Conservation (phyloP, 2,888 invertebrate genomes). For the Acanthosepion esculentum region DNA sequence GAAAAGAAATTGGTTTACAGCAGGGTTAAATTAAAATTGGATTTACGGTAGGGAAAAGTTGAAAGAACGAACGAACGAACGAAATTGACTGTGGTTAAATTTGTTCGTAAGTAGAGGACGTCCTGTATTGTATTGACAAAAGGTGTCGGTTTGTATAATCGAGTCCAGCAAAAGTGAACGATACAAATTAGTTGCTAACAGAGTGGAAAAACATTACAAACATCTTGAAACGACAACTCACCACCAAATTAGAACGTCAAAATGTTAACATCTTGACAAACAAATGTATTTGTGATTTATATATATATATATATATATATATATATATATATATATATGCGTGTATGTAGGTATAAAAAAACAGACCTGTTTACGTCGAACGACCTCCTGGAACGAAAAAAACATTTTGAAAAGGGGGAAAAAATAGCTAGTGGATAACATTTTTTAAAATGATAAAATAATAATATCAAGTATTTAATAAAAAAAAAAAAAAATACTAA, state of each 20-base stretch:
- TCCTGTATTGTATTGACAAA: not conserved
- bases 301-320: not conserved
- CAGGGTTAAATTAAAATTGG: not conserved
- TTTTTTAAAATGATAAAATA: not conserved
- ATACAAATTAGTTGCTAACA: not conserved
- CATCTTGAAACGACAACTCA: not conserved
- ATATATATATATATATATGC: not conserved
- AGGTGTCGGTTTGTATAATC: not conserved
- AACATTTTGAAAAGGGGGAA: not conserved
- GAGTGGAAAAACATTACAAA: conserved; percentile 23
- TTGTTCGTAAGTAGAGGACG: not conserved
- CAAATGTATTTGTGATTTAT: not conserved
- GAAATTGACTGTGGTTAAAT: not conserved
- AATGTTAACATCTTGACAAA: not conserved
- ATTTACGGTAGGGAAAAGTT: not conserved
- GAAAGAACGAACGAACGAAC: no score
- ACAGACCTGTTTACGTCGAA: not conserved
- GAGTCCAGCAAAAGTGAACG: not conserved
- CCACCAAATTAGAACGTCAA: not conserved
- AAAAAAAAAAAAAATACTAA: not conserved
- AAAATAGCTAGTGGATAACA: not conserved
- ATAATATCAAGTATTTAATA: not conserved
- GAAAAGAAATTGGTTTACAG: not conserved
- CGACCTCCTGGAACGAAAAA: conserved; percentile 25
- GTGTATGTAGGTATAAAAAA: not conserved